Conservation (phyloP, 2,113 vertebrate genomes). For the Malaclemys terrapin region DNA sequence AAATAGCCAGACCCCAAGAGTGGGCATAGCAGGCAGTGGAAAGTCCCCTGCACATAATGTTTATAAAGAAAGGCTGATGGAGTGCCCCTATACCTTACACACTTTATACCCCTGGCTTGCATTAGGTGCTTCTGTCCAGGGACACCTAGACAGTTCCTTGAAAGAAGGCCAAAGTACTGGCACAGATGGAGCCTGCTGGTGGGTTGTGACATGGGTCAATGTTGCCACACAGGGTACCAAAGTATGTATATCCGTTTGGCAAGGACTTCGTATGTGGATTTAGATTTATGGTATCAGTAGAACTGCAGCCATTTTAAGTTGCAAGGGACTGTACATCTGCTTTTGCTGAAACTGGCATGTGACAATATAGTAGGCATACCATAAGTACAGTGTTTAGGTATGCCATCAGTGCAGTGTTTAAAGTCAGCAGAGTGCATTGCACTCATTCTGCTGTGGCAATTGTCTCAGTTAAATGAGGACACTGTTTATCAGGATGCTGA, state of each 20-base stretch:
- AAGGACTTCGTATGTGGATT: not conserved
- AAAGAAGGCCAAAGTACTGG: not conserved
- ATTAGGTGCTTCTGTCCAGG: not conserved
- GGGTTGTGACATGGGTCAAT: not conserved
- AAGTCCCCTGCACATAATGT: not conserved
- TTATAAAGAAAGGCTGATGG: not conserved
- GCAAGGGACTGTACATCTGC: not conserved
- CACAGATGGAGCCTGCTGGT: fast-evolving
- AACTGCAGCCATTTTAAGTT: not conserved
- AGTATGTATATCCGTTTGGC: not conserved
- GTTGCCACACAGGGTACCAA: not conserved
- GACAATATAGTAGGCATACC: not conserved
- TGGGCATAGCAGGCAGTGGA: not conserved
- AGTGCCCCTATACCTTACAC: not conserved
- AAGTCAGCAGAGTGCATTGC: constrained; percentile 30
- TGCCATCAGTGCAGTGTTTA: constrained; percentile 34
- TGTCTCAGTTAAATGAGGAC: not conserved
- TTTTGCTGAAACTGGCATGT: not conserved
- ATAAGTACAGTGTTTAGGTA: constrained; percentile 26
- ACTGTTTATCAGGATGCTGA: not conserved
- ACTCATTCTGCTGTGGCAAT: constrained; percentile 32
- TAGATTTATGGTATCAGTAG: not conserved
- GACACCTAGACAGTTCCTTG: not conserved
- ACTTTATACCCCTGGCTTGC: not conserved
- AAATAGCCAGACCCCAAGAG: not conserved